Conservation (phyloP, 2,888 invertebrate genomes). For the Protodeltote pygarga region DNA sequence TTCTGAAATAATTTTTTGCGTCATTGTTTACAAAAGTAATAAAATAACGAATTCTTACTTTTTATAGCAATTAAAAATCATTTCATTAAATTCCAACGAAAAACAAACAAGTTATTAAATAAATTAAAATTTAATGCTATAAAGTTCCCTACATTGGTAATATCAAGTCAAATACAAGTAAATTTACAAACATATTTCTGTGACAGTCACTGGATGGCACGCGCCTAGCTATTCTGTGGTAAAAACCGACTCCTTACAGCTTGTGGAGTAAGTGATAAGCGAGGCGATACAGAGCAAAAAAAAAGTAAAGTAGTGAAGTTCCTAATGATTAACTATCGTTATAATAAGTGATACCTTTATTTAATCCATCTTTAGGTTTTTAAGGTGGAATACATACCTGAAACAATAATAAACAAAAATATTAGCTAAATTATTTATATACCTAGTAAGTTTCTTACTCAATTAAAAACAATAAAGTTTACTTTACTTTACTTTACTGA, state of each 20-base stretch:
- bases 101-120: conserved; percentile 22
- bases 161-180: conserved; percentile 53
- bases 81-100: not conserved
- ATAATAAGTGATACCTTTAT: no score
- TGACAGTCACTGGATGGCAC: conserved; percentile 74
- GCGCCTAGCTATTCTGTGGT: conserved; percentile 37
- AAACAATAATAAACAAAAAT: conserved; percentile 7
- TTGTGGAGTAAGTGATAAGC: conserved; percentile 15
- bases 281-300: not conserved
- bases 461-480: no score
- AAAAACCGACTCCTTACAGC: conserved; percentile 28
- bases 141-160: conserved; percentile 19
- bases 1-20: no score
- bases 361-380: not conserved
- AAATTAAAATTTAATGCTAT: conserved; percentile 29
- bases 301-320: not conserved
- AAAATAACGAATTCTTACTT: no score
- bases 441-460: no score
- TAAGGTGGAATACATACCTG: conserved; percentile 18
- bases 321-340: no score
- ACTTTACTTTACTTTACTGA: no score
- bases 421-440: not conserved
- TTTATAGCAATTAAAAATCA: no score
- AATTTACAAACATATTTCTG: conserved; percentile 57
- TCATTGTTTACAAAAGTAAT: no score